Evolutionary conservation across 2,113 vertebrate genomes (phyloP).

Genomic region (Globicephala melas): DNA sequence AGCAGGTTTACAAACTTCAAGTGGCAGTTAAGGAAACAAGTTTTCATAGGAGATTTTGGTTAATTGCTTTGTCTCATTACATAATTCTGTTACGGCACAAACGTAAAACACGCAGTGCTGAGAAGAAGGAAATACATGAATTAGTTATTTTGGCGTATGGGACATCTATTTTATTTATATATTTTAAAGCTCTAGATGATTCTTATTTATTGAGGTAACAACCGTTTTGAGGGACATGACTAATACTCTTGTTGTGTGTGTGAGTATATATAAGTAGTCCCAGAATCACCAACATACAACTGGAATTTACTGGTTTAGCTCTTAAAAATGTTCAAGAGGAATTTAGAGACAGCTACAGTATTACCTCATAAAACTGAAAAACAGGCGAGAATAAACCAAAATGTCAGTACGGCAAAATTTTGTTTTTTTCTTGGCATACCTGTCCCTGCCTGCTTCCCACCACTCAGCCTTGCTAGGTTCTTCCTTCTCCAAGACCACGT

Average conservation of each 20-base stretch:
- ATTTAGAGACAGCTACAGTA: not conserved
- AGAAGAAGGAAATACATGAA: not conserved
- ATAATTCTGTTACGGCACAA: not conserved
- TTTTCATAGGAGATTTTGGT: not conserved
- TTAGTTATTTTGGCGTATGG: not conserved
- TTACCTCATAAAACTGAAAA: not conserved
- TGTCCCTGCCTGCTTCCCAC: not conserved
- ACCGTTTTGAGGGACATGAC: not conserved
- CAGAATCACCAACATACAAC: not conserved
- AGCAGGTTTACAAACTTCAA: not conserved
- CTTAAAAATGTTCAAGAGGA: not conserved
- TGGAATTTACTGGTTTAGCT: not conserved
- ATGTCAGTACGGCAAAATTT: not conserved
- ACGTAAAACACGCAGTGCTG: not conserved
- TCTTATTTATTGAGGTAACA: not conserved
- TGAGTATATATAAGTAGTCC: not conserved
- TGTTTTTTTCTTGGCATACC: not conserved
- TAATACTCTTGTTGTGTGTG: not conserved
- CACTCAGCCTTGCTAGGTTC: rapidly evolving
- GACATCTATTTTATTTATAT: not conserved
- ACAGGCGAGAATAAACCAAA: not conserved
- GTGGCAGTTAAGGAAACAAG: not conserved
- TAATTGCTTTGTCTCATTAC: not conserved
- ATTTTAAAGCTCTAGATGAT: not conserved
- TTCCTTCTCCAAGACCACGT: not conserved